phyloP scores from a whole-genome alignment of 1,140 invertebrate genomes.

The Eubasilissa regina region DNA sequence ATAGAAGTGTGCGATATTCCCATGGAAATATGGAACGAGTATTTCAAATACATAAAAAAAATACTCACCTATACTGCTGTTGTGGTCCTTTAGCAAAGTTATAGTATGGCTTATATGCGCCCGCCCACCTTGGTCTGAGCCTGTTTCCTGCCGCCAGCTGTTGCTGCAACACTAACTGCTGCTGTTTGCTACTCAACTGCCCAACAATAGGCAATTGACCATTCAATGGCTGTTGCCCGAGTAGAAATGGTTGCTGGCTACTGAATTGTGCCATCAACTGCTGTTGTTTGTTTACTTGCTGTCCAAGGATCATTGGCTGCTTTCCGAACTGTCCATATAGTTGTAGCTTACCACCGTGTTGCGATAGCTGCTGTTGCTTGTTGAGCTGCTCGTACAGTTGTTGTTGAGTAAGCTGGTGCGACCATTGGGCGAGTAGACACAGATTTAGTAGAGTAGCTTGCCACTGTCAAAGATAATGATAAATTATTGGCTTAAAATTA shows the following conservation, averaged over 20 bases:
- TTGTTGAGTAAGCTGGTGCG: slow-evolving; percentile 13
- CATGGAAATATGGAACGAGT: no score
- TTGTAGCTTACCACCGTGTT: background rate
- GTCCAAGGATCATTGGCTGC: background rate
- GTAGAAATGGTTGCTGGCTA: background rate
- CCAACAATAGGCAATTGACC: background rate
- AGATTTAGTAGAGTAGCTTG: background rate
- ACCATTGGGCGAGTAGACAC: slow-evolving; percentile 11
- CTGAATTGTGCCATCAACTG: background rate
- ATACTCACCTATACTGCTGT: slow-evolving; percentile 47
- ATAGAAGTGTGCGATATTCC: no score
- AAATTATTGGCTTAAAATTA: background rate
- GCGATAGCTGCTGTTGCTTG: background rate
- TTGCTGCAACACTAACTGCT: background rate
- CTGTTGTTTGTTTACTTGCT: background rate
- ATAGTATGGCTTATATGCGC: slow-evolving; percentile 47
- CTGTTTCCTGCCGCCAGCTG: slow-evolving; percentile 22
- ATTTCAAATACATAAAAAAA: background rate
- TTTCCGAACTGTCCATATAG: background rate
- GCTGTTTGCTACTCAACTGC: background rate
- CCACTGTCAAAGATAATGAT: slow-evolving; percentile 23
- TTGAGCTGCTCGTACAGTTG: slow-evolving; percentile 30
- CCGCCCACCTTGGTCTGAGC: slow-evolving; percentile 32
- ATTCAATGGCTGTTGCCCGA: background rate
- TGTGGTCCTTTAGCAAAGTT: slow-evolving; percentile 47